Evolutionary conservation across 2,888 invertebrate species (phyloP), one percentile per base, ranked within the genome.

Genomic region (Meganola albula): DNA sequence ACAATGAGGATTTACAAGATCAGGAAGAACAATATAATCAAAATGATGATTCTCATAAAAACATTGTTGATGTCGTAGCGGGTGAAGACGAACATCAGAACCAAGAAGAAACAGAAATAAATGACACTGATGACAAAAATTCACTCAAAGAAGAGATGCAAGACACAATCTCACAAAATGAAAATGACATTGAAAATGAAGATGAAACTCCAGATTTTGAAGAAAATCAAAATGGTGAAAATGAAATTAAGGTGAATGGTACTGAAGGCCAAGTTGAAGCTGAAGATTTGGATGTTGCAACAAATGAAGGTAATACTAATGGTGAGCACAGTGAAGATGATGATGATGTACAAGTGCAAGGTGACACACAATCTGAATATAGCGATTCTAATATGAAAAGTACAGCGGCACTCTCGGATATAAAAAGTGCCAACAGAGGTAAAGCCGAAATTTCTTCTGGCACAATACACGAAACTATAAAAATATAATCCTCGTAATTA

Each of bases 271-370:
- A 20, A 12, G 37, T 31, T 25, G 48, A 45, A 28, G 45, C 41
- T 37, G 58, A 58, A 36, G 51, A 59, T 35, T 48, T 39, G 34
- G 53, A 35, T 45, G 48, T 50, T 36, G 39, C 69, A 44, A 49
- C 57, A 45, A 60, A 54, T 37, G 77, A 83, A 82, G 80, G 80
- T 82, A 82, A 79, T 74, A 65, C 61, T 57, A 73, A 61, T 54
- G 60, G 58, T 62, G 63, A 64, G 50, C 61, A 64, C 55, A 87
- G 79, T 44, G 82, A 87, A 61, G 88, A 88, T 36, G 88, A 88
- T 44, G 88, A 88, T 44, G 88, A 88, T 53, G 87, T 87, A 34
- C 68, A 86, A 65, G 70, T 85, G 59, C 85, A 83, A 72, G 74
- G 88, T 63, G 77, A 79, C 43, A 63, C 65, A 53, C 63, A 73